Conservation (phyloP, 2,797 vertebrate genomes). For the Pogoniulus pusillus region DNA sequence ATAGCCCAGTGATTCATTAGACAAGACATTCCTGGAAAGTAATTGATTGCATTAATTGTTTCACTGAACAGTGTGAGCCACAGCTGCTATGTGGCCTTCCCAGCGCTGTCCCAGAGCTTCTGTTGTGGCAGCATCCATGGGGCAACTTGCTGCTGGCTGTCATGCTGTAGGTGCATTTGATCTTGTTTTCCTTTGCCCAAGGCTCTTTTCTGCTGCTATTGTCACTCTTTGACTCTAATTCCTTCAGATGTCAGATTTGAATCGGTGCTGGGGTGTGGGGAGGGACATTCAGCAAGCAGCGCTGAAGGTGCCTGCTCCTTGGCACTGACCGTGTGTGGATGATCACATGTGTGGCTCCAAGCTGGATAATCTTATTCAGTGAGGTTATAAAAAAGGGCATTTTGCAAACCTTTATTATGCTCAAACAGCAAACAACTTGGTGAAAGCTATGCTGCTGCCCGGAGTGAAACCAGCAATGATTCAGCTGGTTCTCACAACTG, state of each 20-base stretch:
- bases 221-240: neutral
- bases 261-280: neutral
- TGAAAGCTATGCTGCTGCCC: neutral
- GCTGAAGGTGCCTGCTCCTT: neutral
- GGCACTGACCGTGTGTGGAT: neutral
- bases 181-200: neutral
- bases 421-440: neutral
- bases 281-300: neutral
- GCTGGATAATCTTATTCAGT: neutral
- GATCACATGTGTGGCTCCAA: too few relatives aligned
- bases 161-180: neutral
- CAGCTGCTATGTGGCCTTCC: neutral
- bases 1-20: conserved; percentile 38
- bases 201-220: neutral
- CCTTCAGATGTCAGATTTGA: neutral
- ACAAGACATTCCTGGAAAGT: conserved; percentile 26
- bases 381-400: neutral
- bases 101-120: neutral
- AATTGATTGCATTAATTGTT: conserved; percentile 34
- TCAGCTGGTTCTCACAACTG: neutral
- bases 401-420: neutral
- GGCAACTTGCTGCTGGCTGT: neutral
- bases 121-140: rapidly evolving
- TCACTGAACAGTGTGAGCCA: neutral
- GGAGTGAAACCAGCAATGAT: neutral